Percentiles rank a stretch among this genome's conserved stretches.
Conservation (phyloP, 2,888 invertebrate species). For the Xestia xanthographa region DNA sequence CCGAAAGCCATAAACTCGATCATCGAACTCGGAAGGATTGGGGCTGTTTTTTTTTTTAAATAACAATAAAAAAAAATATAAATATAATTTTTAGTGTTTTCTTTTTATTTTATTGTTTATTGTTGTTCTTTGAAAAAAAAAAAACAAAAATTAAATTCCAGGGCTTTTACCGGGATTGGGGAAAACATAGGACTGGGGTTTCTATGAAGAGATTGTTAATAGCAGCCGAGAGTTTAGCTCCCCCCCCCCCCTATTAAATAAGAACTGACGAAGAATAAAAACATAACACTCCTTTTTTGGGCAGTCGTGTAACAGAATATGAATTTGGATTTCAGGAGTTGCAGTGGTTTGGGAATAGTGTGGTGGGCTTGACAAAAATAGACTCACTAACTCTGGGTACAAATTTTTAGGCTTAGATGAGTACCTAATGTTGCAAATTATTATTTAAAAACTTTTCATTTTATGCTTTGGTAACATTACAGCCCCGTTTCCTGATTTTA, state of each 20-base stretch:
- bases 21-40: too few species aligned
- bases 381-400: background rate
- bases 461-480: constrained; percentile 9
- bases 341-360: too few species aligned
- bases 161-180: background rate
- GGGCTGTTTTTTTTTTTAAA: too few species aligned
- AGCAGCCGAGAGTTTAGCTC: background rate
- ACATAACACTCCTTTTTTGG: too few species aligned
- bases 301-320: too few species aligned
- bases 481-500: constrained; percentile 47
- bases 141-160: background rate
- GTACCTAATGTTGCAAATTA: background rate
- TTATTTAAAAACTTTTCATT: background rate
- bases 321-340: too few species aligned
- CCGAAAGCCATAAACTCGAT: too few species aligned
- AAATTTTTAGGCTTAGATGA: background rate
- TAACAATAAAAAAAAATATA: too few species aligned
- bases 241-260: background rate
- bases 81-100: too few species aligned
- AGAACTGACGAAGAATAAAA: too few species aligned
- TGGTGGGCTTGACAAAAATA: background rate
- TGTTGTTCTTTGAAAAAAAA: too few species aligned
- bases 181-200: background rate
- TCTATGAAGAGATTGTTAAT: background rate
- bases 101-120: too few species aligned